A percentile compares a stretch with the other conserved stretches of the same genome.
Conservation (phyloP, 2,797 vertebrate genomes). For the Chiropotes sagulatus region DNA sequence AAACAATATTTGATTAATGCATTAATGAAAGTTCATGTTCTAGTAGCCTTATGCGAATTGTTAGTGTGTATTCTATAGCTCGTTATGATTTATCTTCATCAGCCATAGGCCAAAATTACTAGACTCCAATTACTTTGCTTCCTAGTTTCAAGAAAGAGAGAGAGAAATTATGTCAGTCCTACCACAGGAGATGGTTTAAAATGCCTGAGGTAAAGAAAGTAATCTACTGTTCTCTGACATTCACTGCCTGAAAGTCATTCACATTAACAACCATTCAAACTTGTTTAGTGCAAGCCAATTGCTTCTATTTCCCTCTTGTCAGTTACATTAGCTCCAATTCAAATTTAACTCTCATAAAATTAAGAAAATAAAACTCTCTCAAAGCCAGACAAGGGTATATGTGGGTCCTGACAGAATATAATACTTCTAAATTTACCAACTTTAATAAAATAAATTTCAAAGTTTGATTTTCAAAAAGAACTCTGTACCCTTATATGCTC, state of each 20-base stretch:
- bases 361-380: conserved; percentile 75
- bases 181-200: conserved; percentile 85
- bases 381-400: conserved; percentile 68
- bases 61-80: conserved; percentile 81
- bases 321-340: conserved; percentile 82
- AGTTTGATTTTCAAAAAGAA: conserved; percentile 66
- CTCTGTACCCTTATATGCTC: not conserved
- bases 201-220: conserved; percentile 86
- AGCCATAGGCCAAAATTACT: conserved; percentile 86
- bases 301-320: conserved; percentile 83
- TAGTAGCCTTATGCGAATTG: conserved; percentile 80
- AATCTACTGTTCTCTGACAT: conserved; percentile 87
- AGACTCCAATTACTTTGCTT: conserved; percentile 86
- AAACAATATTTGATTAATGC: conserved; percentile 83
- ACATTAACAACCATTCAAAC: conserved; percentile 86
- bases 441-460: conserved; percentile 77
- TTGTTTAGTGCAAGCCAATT: conserved; percentile 85
- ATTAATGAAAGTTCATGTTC: conserved; percentile 77
- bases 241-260: conserved; percentile 86
- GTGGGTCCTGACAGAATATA: conserved; percentile 65
- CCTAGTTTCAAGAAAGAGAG: conserved; percentile 72
- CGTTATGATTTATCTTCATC: conserved; percentile 87
- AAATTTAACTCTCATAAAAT: conserved; percentile 81
- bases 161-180: conserved; percentile 77
- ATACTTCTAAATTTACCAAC: conserved; percentile 65